Evolutionary conservation across 2,113 vertebrate genomes (phyloP).

Genomic region (Porphyrio hochstetteri): DNA sequence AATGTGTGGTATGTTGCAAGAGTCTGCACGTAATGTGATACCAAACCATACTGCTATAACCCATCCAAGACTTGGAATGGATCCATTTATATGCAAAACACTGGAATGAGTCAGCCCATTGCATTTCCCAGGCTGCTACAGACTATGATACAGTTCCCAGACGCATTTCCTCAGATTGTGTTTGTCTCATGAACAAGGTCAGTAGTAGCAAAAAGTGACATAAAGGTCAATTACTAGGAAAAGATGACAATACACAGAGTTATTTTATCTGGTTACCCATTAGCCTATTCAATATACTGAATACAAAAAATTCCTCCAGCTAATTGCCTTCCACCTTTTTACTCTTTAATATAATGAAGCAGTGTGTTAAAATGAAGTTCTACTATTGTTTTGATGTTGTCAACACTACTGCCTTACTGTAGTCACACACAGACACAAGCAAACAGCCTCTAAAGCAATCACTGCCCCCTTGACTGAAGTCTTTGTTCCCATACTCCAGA

Average conservation of each 20-base stretch:
- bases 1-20: constrained; percentile 5
- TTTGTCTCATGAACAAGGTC: constrained; percentile 45
- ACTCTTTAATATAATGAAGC: neutral
- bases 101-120: constrained; percentile 29
- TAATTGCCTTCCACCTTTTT: neutral
- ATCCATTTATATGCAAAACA: constrained; percentile 21
- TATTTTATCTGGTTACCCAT: constrained; percentile 4
- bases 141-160: neutral
- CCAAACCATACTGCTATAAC: constrained; percentile 2
- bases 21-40: neutral
- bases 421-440: neutral
- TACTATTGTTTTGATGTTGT: neutral
- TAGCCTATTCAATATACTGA: neutral
- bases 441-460: neutral
- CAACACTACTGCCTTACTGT: neutral
- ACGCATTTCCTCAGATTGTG: constrained; percentile 48
- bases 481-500: neutral
- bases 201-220: neutral
- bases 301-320: neutral
- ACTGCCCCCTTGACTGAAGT: neutral
- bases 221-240: constrained; percentile 25
- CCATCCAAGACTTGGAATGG: constrained; percentile 1
- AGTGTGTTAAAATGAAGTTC: neutral
- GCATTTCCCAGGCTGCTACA: constrained; percentile 42
- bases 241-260: neutral